phyloP scores from a whole-genome alignment of 2,888 invertebrate genomes.

The Agrotis exclamationis region DNA sequence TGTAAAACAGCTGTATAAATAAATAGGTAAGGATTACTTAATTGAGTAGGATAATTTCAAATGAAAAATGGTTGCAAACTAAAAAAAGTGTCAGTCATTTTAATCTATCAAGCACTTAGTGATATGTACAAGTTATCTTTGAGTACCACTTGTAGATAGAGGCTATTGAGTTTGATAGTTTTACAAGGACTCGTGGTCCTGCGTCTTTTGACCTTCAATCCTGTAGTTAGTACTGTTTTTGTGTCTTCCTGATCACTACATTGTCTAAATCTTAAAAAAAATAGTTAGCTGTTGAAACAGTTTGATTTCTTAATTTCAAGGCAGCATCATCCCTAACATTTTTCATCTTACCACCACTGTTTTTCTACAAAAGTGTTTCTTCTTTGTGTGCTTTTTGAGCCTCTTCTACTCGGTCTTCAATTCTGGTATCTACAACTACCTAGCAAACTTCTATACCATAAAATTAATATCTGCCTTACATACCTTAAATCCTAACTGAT shows the following conservation, averaged over 20 bases:
- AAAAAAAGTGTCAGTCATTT: not conserved
- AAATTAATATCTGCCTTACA: not conserved
- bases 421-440: not conserved
- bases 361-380: no score
- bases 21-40: not conserved
- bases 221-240: not conserved
- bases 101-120: not conserved
- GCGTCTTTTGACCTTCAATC: not conserved
- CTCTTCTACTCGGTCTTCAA: not conserved
- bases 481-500: not conserved
- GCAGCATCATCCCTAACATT: not conserved
- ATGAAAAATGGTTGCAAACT: not conserved
- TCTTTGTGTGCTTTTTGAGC: not conserved
- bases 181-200: not conserved
- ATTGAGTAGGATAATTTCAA: not conserved
- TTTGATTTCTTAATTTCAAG: not conserved
- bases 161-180: no score
- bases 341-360: not conserved
- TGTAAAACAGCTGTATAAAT: conserved; percentile 14
- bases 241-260: not conserved
- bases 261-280: not conserved
- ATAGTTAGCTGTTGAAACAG: not conserved
- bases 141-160: not conserved
- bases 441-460: not conserved
- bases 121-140: not conserved